Evolutionary conservation across 2,113 vertebrate genomes (phyloP).

Genomic region (Atrichornis clamosus): DNA sequence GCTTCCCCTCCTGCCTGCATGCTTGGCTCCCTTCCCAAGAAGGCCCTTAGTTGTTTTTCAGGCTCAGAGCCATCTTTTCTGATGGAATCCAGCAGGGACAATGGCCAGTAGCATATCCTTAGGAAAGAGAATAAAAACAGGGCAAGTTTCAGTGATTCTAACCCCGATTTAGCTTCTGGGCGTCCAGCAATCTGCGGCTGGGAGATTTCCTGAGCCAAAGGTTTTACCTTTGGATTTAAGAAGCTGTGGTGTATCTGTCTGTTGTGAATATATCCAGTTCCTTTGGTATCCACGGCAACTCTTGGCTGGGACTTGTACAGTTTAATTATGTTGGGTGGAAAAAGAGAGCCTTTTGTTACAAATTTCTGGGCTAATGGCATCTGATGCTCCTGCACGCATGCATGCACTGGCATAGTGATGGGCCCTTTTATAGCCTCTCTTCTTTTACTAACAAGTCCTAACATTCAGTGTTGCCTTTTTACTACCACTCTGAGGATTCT

Average conservation of each 20-base stretch:
- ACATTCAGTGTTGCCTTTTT: neutral
- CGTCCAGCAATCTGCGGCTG: rapidly evolving
- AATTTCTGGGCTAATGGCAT: neutral
- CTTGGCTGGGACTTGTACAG: neutral
- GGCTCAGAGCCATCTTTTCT: constrained; percentile 12
- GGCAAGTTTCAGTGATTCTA: constrained; percentile 49
- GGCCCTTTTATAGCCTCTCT: neutral
- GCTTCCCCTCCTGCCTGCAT: neutral
- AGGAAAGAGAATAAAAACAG: constrained; percentile 6
- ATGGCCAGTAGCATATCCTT: constrained; percentile 44
- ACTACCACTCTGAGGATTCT: neutral
- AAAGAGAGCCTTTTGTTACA: constrained; percentile 22
- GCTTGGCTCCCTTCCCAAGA: constrained; percentile 5
- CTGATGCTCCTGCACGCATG: neutral
- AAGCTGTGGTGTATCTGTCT: neutral
- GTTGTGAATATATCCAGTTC: neutral
- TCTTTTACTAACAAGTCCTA: neutral
- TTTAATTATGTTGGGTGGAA: neutral
- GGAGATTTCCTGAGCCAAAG: constrained; percentile 5
- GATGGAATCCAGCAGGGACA: constrained; percentile 1
- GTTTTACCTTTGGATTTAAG: neutral
- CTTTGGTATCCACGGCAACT: neutral
- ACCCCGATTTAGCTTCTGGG: neutral
- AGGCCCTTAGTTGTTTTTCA: neutral
- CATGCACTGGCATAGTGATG: neutral